Base-by-base conservation (phyloP, 2,888 invertebrate species). In the Mimas tiliae region DNA sequence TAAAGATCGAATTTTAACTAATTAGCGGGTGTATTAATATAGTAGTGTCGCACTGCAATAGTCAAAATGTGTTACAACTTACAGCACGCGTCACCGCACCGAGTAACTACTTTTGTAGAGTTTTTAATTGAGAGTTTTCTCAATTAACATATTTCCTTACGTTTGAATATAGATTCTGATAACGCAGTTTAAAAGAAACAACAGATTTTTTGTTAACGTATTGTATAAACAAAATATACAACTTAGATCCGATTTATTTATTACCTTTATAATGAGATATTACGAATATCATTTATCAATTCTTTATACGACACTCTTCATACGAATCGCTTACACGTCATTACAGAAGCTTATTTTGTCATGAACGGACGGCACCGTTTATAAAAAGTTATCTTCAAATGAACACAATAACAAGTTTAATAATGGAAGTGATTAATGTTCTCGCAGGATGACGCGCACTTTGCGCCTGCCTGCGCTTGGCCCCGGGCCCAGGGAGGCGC, bases 381-480 rank as follows among this genome's bases (percentile, higher is more conserved):
- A 93, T 91, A 91, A 91, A 87, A 81, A 87, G 92, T 89, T 93
- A 92, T 93, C 93, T 93, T 90, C 88, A 86, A 91, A 91, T 90
- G 91, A 91, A 86, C 91, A 93, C 91, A 93, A 93, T 93, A 92
- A 93, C 89, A 89, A 88, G 88, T 91, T 91, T 91, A 89, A 93
- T 93, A 93, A 93, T 91, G 87, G 90, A 83, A 75, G 87, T 93
- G 93, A 93, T 93, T 93, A 92, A 93, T 93, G 93, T 89, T 88
- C 86, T 78, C 64, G 81, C 93, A 91, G 92, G 89, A 93, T 93
- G 93, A 93, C 93, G 93, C 90, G 90, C 87, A 88, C 87, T 90
- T 89, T 78, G 85, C 87, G 80, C 81, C 70, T 76, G 80, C 19
- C 50, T 19, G 50, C 50, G 1, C 9, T 50, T 19, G 55, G 34